phyloP scores from a whole-genome alignment of 2,797 vertebrate genomes.

The Anableps anableps region DNA sequence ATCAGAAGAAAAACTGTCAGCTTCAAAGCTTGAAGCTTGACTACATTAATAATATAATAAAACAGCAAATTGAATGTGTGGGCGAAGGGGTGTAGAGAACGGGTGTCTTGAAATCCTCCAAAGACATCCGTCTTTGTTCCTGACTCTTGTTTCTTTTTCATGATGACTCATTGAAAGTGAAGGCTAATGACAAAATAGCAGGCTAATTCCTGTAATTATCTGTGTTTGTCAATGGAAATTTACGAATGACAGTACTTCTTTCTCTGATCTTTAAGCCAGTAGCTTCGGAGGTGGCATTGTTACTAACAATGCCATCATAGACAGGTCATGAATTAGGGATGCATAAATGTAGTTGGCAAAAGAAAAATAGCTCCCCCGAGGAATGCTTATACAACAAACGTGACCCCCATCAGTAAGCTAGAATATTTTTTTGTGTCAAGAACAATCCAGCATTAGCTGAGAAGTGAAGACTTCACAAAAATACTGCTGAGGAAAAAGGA shows the following conservation, averaged over 20 bases:
- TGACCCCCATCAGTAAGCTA: conserved; percentile 45
- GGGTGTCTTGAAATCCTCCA: conserved; percentile 74
- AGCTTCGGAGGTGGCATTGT: conserved; percentile 70
- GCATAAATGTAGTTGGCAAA: conserved; percentile 55
- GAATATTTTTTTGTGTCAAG: not conserved
- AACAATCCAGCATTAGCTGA: conserved; percentile 5
- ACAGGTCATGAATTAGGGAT: conserved; percentile 69
- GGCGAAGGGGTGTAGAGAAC: conserved; percentile 61
- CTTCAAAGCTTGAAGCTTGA: conserved; percentile 72
- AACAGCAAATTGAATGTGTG: conserved; percentile 75
- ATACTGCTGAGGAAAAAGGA: not conserved
- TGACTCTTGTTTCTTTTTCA: conserved; percentile 78
- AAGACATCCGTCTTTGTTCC: conserved; percentile 80
- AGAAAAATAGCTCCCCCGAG: conserved; percentile 52
- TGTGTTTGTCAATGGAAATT: conserved; percentile 79
- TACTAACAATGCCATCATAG: conserved; percentile 60
- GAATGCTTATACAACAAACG: conserved; percentile 67
- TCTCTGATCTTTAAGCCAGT: conserved; percentile 64
- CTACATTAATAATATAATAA: conserved; percentile 86
- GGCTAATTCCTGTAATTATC: conserved; percentile 86
- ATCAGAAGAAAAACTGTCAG: conserved; percentile 73
- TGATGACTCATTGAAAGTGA: conserved; percentile 80
- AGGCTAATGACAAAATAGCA: conserved; percentile 84
- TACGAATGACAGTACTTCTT: conserved; percentile 74
- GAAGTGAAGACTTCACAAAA: not conserved